Conservation (phyloP, 1,140 invertebrate genomes). For the Diabrotica virgifera region DNA sequence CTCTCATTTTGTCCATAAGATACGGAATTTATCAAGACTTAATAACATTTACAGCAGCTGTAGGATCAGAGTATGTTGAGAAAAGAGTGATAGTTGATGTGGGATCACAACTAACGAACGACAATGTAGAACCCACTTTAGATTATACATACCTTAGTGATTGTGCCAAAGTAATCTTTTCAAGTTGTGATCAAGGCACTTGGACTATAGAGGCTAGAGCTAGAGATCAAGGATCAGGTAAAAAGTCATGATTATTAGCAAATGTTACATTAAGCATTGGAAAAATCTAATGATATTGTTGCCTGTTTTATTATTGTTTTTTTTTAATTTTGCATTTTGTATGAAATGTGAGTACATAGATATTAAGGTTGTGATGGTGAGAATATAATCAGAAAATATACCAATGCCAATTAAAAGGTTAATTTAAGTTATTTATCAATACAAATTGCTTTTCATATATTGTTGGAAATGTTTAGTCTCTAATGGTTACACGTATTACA, state of each 20-base stretch:
- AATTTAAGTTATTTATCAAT: too few species aligned
- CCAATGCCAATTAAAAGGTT: too few species aligned
- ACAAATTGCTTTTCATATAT: too few species aligned
- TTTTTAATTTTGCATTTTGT: neutral
- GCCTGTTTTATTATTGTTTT: neutral
- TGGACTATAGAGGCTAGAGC: conserved; percentile 53
- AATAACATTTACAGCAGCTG: conserved; percentile 45
- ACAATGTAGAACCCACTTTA: conserved; percentile 46
- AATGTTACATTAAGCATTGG: neutral
- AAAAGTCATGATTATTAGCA: neutral
- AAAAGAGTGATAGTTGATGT: conserved; percentile 50
- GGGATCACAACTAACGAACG: conserved; percentile 35
- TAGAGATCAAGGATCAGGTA: conserved; percentile 51
- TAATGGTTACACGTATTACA: too few species aligned
- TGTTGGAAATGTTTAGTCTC: too few species aligned
- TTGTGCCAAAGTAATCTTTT: conserved; percentile 47
- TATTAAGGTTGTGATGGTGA: too few species aligned
- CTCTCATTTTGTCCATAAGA: conserved; percentile 23
- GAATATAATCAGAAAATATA: too few species aligned
- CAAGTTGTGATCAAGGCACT: conserved; percentile 48
- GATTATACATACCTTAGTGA: conserved; percentile 52
- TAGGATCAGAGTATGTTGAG: conserved; percentile 40
- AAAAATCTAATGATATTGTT: neutral
- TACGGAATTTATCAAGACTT: conserved; percentile 37
- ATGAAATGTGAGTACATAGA: too few species aligned